Evolutionary conservation across 1,140 invertebrate genomes (phyloP), one percentile per base, ranked within the genome.

Genomic region (Panagrolaimus sp.): DNA sequence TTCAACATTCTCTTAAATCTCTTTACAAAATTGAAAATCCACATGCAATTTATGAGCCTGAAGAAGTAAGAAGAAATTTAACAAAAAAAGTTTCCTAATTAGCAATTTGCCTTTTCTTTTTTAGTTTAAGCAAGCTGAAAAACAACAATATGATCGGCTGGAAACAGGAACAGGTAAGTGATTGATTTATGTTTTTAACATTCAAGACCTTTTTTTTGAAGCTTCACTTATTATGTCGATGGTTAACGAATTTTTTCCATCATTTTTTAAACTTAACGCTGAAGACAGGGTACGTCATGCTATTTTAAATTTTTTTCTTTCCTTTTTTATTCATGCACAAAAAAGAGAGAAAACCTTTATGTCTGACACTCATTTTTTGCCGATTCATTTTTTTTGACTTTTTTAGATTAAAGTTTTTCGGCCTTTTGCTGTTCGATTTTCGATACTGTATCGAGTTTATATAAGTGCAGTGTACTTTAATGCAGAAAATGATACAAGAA

Each of bases 21-120:
- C 14, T 58, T 12, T 58, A 26, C 52, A 58, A 58, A 21, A 21
- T 58, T 21, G 52, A 58, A 58, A 58, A 58, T 58, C 52, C 52
- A 1, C 15, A 58, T 24, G n/a, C 21, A 4, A 58, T 28, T 21
- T n/a, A 26, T 21, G 52, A 58, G 10, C 10, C 52, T 4, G 32
- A 38, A 38, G 32, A 38, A 38, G 32, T 38, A 38, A 38, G 32
- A 2, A 4, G 2, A 7, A 7, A 2, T 38, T 38, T 38, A 4
- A 38, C 32, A 38, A 38, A 21, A 21, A 21, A 12, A 58, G 2
- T 28, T 58, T n/a, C 15, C 12, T 21, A n/a, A 14, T 26, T n/a
- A 21, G 28, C 52, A 21, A 21, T 17, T 58, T 12, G 4, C 17
- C 10, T n/a, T n/a, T n/a, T 58, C 17, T 58, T 58, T 58, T 58